Percentiles rank a stretch among this genome's conserved stretches.
These are phyloP conservation scores for Lamproptera curius DNA, from an alignment of 2,888 invertebrate species.

Conservation along the genomic window DNA sequence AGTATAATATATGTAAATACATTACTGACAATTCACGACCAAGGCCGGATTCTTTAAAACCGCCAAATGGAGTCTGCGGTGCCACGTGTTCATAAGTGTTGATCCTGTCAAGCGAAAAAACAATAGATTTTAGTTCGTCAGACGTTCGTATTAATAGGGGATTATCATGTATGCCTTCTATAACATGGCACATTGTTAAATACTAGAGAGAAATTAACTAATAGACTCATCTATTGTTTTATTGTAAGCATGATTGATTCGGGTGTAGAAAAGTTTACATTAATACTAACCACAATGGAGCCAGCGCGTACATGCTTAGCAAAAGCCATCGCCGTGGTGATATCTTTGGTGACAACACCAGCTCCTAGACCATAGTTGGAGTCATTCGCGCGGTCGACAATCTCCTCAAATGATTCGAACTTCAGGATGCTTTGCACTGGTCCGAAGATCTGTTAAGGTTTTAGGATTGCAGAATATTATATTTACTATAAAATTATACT, in stretches of 20 bases:
- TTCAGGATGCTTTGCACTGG: constrained; percentile 94
- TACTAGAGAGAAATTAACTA: too few relatives aligned
- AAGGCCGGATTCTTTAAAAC: constrained; percentile 91
- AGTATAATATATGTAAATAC: too few relatives aligned
- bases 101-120: constrained; percentile 70
- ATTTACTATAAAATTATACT: too few relatives aligned
- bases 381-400: constrained; percentile 90
- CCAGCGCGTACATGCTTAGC: constrained; percentile 88
- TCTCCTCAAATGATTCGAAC: constrained; percentile 89
- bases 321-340: constrained; percentile 87
- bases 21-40: constrained; percentile 85
- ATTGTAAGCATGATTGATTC: too few relatives aligned
- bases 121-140: too few relatives aligned
- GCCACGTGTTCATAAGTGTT: constrained; percentile 85
- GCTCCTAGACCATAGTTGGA: constrained; percentile 92
- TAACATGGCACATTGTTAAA: too few relatives aligned
- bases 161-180: too few relatives aligned
- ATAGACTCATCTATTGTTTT: too few relatives aligned
- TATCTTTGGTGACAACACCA: constrained; percentile 90
- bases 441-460: constrained; percentile 89
- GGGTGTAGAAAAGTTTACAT: too few relatives aligned
- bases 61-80: constrained; percentile 92
- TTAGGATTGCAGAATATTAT: too few relatives aligned
- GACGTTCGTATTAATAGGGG: too few relatives aligned
- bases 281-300: constrained; percentile 82